phyloP scores from a whole-genome alignment of 2,888 invertebrate genomes.

The Dioctria linearis region DNA sequence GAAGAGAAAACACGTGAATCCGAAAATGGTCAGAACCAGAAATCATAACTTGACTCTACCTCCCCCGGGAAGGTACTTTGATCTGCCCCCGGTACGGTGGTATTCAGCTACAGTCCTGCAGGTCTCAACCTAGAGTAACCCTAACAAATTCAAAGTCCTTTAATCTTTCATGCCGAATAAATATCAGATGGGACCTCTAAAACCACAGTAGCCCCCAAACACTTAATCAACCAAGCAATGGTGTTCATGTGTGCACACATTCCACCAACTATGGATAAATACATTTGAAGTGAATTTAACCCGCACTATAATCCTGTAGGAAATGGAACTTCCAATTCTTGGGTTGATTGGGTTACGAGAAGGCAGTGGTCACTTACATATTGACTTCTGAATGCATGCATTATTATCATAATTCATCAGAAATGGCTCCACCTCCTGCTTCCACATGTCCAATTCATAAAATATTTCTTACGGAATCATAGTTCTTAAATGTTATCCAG shows the following conservation, averaged over 20 bases:
- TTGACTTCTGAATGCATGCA: constrained; percentile 14
- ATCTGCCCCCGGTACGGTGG: constrained; percentile 59
- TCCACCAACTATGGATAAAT: neutral
- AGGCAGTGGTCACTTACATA: neutral
- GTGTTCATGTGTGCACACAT: constrained; percentile 1
- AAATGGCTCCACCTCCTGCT: neutral
- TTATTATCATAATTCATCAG: constrained; percentile 40
- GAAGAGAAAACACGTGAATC: constrained; percentile 66
- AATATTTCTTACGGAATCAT: constrained; percentile 11
- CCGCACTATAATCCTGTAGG: no score
- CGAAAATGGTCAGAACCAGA: constrained; percentile 66
- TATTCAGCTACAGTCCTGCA: constrained; percentile 54
- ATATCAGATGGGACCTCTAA: constrained; percentile 36
- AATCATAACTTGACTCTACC: constrained; percentile 8
- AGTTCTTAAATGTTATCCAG: neutral
- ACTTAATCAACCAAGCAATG: constrained; percentile 32
- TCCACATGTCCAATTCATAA: constrained; percentile 2
- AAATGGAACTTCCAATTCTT: neutral
- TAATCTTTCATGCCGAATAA: constrained; percentile 42
- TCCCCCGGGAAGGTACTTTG: constrained; percentile 62
- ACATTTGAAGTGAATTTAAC: neutral
- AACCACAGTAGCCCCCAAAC: constrained; percentile 45
- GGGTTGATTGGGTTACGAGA: neutral
- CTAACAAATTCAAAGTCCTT: constrained; percentile 24
- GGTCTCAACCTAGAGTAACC: constrained; percentile 14